Evolutionary conservation across 2,113 vertebrate species (phyloP), one percentile per base, ranked within the genome.

Genomic region (Verasper variegatus): DNA sequence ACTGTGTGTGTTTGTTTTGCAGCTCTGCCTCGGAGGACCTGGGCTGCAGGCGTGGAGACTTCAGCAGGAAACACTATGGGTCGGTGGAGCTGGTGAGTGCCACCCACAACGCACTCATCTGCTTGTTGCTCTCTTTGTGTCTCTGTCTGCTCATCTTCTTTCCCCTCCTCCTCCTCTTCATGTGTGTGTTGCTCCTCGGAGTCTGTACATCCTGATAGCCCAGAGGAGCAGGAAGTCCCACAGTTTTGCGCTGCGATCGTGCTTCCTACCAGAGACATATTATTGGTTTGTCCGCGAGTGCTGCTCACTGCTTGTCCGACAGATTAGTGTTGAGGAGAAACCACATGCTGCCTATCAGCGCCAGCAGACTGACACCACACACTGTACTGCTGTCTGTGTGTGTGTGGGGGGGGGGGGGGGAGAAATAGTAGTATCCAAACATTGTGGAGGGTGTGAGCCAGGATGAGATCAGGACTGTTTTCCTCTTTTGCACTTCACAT

Each of bases 11-110:
- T 96, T 95, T 98, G 88, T 96, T 23, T 98, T 98, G 78, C 96
- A 99, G 98, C 93, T 99, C 98, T 88, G 96, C 98, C 90, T 99
- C 98, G 42, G 98, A 99, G 95, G 98, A 99, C 92, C 93, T 99
- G 95, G 98, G 98, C 90, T 98, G 98, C 93, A 95, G 97, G 92
- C 96, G 98, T n/a, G 98, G 98, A 89, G 98, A 99, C 90, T 99
- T 99, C 94, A 99, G 98, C 94, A 95, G 98, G 89, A 99, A 97
- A 85, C 98, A 99, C 95, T 99, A 99, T 40, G 98, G 98, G 88
- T 99, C 98, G 20, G 98, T 99, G 83, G 98, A 99, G 90, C 95
- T 99, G 93, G 98, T 99, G 94, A 97, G 97, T 97, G 83, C 75
- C 74, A 60, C 74, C 77, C 84, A 82, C 76, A 15, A 23, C 5